Evolutionary conservation across 2,113 vertebrate species (phyloP).

Genomic region (Danionella cerebrum): DNA sequence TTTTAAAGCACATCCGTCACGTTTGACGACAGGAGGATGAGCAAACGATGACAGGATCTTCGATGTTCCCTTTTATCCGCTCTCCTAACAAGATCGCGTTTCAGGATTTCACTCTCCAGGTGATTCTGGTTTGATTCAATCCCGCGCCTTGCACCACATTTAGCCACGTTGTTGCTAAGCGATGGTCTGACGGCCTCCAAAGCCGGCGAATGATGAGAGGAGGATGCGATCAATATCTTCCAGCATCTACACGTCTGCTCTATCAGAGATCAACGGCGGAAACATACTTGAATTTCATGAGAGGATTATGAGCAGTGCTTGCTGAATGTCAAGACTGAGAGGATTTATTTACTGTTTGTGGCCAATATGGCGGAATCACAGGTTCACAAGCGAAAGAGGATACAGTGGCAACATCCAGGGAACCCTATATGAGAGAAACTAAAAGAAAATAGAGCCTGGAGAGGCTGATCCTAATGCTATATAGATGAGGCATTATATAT

Average conservation of each 20-base stretch:
- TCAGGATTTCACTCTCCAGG: not conserved
- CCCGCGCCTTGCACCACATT: not conserved
- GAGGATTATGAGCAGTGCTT: not conserved
- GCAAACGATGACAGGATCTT: not conserved
- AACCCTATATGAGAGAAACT: not conserved
- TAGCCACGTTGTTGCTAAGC: constrained; percentile 26
- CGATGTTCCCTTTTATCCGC: not conserved
- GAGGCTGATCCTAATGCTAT: no score
- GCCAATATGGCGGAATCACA: not conserved
- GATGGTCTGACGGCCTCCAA: constrained; percentile 11
- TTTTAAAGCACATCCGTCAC: not conserved
- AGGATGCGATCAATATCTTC: constrained; percentile 17
- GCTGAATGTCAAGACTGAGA: not conserved
- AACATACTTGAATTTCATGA: constrained; percentile 35
- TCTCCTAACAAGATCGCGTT: not conserved
- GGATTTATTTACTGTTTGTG: constrained; percentile 10
- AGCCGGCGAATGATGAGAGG: constrained; percentile 12
- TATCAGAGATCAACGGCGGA: constrained; percentile 22
- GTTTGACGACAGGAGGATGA: not conserved
- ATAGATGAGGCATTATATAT: no score
- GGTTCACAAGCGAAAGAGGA: not conserved
- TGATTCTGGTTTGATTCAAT: not conserved
- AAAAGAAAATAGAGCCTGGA: not conserved
- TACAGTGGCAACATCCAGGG: not conserved
- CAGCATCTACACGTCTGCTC: not conserved